Conservation (phyloP, 2,113 vertebrate genomes). For the Guaruba guarouba region DNA sequence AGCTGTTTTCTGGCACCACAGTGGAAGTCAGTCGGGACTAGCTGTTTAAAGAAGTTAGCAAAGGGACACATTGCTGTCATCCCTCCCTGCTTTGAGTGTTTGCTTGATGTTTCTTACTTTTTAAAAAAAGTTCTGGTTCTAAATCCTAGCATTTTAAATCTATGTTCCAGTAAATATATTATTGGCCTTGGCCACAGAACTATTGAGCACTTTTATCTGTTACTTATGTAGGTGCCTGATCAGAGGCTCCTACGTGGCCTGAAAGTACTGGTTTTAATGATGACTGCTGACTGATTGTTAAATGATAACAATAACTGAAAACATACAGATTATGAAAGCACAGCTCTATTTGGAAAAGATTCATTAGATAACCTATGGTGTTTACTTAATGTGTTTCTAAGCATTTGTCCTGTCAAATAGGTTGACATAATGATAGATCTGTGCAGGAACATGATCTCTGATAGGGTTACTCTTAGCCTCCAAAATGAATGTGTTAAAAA, state of each 20-base stretch:
- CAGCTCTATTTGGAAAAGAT: neutral
- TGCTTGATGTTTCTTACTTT: neutral
- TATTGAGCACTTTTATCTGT: neutral
- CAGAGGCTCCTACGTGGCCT: neutral
- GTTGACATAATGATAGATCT: neutral
- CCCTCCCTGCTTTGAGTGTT: neutral
- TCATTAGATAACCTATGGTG: neutral
- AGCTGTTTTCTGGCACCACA: neutral
- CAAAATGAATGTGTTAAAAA: neutral
- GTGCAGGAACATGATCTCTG: neutral
- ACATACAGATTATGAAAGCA: neutral
- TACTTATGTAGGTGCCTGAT: neutral
- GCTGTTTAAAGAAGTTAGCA: neutral
- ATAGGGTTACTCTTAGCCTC: neutral
- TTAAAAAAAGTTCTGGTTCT: neutral
- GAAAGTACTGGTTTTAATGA: neutral
- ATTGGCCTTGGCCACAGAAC: neutral
- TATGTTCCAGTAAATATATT: neutral
- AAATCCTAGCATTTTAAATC: neutral
- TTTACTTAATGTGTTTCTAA: neutral
- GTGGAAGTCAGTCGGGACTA: neutral
- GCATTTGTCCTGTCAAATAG: neutral
- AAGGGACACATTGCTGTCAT: neutral
- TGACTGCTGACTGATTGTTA: neutral
- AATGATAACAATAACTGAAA: neutral